These are phyloP conservation scores for Microtus ochrogaster DNA, from an alignment of 2,113 vertebrate genomes.

Conservation along the genomic window DNA sequence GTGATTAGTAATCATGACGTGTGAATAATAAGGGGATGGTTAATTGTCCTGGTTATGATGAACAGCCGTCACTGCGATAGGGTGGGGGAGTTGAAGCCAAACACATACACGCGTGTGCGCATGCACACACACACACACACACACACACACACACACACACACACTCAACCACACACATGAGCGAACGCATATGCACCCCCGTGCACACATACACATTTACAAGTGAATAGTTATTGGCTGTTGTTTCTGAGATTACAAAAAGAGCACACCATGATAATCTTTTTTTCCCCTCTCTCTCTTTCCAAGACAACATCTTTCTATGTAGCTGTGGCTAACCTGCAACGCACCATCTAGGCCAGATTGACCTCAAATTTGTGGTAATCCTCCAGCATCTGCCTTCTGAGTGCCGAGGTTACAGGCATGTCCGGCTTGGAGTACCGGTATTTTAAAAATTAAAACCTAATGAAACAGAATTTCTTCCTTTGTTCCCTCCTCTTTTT, in stretches of 20 bases:
- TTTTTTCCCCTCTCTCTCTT: neutral
- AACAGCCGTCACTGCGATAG: constrained; percentile 71
- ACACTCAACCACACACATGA: too few species aligned
- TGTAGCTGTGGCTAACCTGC: neutral
- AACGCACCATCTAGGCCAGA: neutral
- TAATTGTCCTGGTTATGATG: constrained; percentile 83
- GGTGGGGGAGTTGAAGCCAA: constrained; percentile 25
- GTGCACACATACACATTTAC: neutral
- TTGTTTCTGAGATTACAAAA: neutral
- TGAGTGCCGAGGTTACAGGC: neutral
- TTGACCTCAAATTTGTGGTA: neutral
- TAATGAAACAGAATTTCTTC: constrained; percentile 8
- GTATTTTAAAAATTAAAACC: neutral
- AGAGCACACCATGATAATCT: neutral
- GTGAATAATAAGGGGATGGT: constrained; percentile 82
- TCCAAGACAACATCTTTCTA: neutral
- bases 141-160: neutral
- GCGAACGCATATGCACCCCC: too few species aligned
- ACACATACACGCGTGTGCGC: neutral
- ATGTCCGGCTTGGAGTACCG: neutral
- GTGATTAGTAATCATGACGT: constrained; percentile 83
- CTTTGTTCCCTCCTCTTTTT: neutral
- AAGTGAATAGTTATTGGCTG: constrained; percentile 3
- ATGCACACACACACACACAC: neutral
- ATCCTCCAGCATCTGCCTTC: neutral